Percentiles rank a stretch among this genome's conserved stretches.
Evolutionary conservation across 2,113 vertebrate species (phyloP).

Genomic region (Xiphophorus maculatus): DNA sequence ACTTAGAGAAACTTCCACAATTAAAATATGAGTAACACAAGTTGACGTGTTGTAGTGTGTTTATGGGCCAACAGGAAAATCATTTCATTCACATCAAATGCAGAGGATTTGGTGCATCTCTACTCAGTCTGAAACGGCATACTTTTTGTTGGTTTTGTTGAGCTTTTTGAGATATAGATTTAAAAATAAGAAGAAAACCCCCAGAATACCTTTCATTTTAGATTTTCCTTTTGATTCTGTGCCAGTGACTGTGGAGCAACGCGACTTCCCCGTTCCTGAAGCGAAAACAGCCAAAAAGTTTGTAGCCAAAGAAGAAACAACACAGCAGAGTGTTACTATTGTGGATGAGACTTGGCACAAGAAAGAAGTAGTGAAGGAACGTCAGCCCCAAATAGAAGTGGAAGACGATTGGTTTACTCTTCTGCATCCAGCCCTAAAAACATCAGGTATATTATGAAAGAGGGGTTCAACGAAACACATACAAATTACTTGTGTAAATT

Average conservation of each 20-base stretch:
- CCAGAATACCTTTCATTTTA: not conserved
- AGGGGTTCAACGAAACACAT: not conserved
- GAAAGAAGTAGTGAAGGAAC: slow-evolving; percentile 16
- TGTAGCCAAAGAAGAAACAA: slow-evolving; percentile 35
- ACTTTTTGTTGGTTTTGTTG: no score
- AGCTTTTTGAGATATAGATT: not conserved
- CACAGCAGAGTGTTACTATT: slow-evolving; percentile 22
- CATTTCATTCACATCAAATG: no score
- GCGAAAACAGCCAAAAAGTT: slow-evolving; percentile 36
- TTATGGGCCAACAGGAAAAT: no score
- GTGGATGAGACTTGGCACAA: slow-evolving; percentile 30
- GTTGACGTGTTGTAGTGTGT: no score
- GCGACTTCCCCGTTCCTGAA: slow-evolving; percentile 16
- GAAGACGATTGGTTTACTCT: slow-evolving; percentile 70
- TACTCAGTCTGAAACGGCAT: no score
- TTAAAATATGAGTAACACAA: no score
- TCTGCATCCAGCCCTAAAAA: slow-evolving; percentile 50
- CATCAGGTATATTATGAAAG: slow-evolving; percentile 61
- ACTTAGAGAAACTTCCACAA: no score
- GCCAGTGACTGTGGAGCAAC: slow-evolving; percentile 35
- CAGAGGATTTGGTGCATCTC: no score
- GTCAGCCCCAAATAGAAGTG: slow-evolving; percentile 42
- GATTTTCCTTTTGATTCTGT: slow-evolving; percentile 22
- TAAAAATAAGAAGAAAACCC: not conserved
- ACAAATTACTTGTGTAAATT: not conserved